Conservation (phyloP, 2,113 vertebrate species). For the Notarius quadriscutis region DNA sequence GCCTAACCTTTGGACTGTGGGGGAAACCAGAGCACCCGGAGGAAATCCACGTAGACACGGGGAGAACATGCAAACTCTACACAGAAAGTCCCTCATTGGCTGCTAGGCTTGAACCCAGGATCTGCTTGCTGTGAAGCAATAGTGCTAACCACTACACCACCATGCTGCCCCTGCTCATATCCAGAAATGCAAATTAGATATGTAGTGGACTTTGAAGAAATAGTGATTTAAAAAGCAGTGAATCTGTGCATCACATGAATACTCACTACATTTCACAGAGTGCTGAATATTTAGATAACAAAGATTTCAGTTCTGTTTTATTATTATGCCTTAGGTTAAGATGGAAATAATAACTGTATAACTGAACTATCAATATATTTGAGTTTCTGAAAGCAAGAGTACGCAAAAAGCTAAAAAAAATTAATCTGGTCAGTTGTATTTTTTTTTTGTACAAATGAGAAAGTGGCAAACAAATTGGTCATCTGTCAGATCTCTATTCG, state of each 20-base stretch:
- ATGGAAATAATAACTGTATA: not conserved
- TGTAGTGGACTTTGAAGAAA: not conserved
- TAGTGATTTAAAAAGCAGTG: not conserved
- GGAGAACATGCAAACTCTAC: too few relatives aligned
- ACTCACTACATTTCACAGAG: not conserved
- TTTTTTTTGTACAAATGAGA: not conserved
- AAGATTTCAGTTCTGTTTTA: not conserved
- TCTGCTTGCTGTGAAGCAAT: too few relatives aligned
- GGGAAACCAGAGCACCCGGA: too few relatives aligned
- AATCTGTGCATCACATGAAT: not conserved
- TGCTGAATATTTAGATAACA: not conserved
- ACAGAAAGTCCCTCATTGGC: too few relatives aligned
- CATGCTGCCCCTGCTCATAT: not conserved
- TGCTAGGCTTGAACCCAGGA: too few relatives aligned
- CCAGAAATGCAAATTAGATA: not conserved
- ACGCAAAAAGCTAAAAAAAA: not conserved
- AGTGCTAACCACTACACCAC: too few relatives aligned
- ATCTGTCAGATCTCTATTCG: not conserved
- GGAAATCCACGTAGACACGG: too few relatives aligned
- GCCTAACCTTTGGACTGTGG: too few relatives aligned
- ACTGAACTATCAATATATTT: not conserved
- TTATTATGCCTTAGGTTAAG: not conserved
- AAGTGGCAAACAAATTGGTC: not conserved
- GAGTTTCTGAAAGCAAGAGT: not conserved
- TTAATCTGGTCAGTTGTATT: not conserved